Conservation (phyloP, 2,888 invertebrate species). For the Invenusta paracnida region DNA sequence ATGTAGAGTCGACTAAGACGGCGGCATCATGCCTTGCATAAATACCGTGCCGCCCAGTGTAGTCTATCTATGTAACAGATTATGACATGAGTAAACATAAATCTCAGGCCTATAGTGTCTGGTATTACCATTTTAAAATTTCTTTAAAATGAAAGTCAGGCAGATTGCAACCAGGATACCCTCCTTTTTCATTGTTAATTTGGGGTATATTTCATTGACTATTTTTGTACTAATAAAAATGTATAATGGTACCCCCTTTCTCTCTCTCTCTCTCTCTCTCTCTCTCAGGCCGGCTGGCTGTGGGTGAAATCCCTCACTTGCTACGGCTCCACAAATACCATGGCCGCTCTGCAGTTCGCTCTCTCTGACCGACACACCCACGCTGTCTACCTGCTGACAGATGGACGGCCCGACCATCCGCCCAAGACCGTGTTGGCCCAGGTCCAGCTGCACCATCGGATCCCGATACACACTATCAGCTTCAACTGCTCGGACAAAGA, state of each 20-base stretch:
- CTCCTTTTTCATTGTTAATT: no score
- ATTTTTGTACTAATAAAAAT: no score
- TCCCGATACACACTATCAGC: conserved; percentile 60
- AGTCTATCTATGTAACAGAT: no score
- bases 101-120: no score
- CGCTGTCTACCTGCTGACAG: conserved; percentile 59
- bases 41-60: no score
- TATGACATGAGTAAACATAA: no score
- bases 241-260: neutral
- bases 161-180: no score
- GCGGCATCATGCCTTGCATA: no score
- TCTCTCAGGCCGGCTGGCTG: conserved; percentile 50
- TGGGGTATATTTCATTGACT: no score
- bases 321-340: conserved; percentile 59
- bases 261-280: neutral
- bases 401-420: conserved; percentile 61
- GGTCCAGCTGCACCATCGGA: conserved; percentile 55
- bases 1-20: no score
- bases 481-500: conserved; percentile 60
- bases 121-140: no score
- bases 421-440: conserved; percentile 59
- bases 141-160: no score
- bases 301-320: conserved; percentile 52
- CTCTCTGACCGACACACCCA: conserved; percentile 57
- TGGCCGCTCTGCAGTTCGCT: conserved; percentile 57